Percentiles rank a stretch among this genome's conserved stretches.
Evolutionary conservation across 2,888 invertebrate species (phyloP).

Genomic region (Epinotia ramella): DNA sequence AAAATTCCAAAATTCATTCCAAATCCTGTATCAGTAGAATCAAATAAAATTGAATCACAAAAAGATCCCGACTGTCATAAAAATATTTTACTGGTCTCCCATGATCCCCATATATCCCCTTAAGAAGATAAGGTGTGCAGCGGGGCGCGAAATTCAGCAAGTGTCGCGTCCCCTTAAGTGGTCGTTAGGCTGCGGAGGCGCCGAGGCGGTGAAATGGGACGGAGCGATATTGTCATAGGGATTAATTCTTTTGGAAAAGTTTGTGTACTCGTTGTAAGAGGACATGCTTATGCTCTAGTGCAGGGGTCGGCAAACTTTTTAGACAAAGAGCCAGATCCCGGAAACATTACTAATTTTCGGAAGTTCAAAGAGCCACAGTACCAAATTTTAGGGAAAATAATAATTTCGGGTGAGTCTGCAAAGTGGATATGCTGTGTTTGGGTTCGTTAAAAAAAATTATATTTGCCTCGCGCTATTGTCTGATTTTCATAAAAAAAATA

Average conservation of each 20-base stretch:
- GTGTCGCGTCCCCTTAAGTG: slow-evolving; percentile 58
- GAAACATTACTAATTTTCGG: too few relatives aligned
- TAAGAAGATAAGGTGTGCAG: slow-evolving; percentile 63
- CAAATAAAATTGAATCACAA: slow-evolving; percentile 38
- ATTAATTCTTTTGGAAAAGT: slow-evolving; percentile 36
- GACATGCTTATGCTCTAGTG: not conserved
- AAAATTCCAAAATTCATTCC: not conserved
- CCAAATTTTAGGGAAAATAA: too few relatives aligned
- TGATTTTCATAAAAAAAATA: too few relatives aligned
- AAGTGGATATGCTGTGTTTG: too few relatives aligned
- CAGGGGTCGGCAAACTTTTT: too few relatives aligned
- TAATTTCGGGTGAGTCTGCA: too few relatives aligned
- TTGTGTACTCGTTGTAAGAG: slow-evolving; percentile 1
- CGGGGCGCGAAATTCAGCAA: slow-evolving; percentile 76
- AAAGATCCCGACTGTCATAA: slow-evolving; percentile 47
- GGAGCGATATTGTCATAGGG: slow-evolving; percentile 37
- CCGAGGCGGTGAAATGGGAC: slow-evolving; percentile 29
- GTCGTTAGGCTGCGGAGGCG: slow-evolving; percentile 25
- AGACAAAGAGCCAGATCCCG: too few relatives aligned
- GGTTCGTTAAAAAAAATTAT: too few relatives aligned
- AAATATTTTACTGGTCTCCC: slow-evolving; percentile 54
- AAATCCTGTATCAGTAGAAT: slow-evolving; percentile 10
- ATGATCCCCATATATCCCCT: slow-evolving; percentile 51
- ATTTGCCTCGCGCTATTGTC: too few relatives aligned
- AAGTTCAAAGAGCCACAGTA: too few relatives aligned